Evolutionary conservation across 2,797 vertebrate species (phyloP), one percentile per base, ranked within the genome.

Genomic region (Malacoctenus gilli): DNA sequence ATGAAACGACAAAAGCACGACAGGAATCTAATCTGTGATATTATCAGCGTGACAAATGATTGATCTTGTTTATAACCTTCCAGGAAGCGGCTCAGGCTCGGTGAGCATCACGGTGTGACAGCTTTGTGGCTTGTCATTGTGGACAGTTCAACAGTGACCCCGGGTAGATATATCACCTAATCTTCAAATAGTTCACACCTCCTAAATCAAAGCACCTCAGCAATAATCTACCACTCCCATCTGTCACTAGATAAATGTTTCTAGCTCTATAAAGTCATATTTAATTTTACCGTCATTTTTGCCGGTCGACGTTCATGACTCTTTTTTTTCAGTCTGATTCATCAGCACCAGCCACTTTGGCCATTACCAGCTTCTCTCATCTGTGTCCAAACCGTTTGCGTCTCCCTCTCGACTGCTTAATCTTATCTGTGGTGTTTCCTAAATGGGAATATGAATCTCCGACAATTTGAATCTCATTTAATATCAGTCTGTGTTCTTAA

Each of bases 41-140:
- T 74, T 69, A 61, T 66, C 52, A 46, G 54, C 15, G 3, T 63
- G 77, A 79, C 64, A 75, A 56, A 68, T 82, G 73, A 69, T 63
- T 73, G 75, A 80, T 82, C 48, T 55, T 68, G 65, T 58, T 75
- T 62, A 44, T 70, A 34, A 23, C 39, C 66, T 69, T 75, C 42
- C 43, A 64, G 72, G 60, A 80, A 79, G 42, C 55, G 36, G 55
- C 37, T 35, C 19, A 22, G 13, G 30, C 46, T 32, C 32, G 32
- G 13, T 22, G 22, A 41, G 43, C 22, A 32, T 74, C 54, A 59
- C 23, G 21, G 32, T 48, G 37, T 67, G 72, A 68, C 59, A 60
- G 58, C 35, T 77, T 68, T 72, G 72, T 51, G 51, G 63, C 62
- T 44, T 57, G 48, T 71, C 58, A 42, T 38, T 28, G 48, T 38